These are phyloP conservation scores for Schrankia costaestrigalis DNA, from an alignment of 2,888 invertebrate genomes.

Conservation along the genomic window DNA sequence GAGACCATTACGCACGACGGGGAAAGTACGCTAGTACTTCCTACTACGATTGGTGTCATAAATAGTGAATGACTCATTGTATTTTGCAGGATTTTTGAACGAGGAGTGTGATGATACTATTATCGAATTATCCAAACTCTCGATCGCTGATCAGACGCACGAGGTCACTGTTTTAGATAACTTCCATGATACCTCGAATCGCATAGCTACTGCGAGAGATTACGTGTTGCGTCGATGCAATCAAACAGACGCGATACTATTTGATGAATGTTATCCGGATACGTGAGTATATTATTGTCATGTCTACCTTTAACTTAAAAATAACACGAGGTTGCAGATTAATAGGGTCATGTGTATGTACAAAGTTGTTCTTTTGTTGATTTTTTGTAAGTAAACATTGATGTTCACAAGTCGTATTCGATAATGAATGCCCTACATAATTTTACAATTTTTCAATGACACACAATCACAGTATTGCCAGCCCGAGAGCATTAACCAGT, in stretches of 20 bases:
- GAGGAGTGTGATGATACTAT: slow-evolving; percentile 81
- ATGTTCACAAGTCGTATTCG: no score
- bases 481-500: no score
- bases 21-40: slow-evolving; percentile 73
- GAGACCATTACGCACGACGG: slow-evolving; percentile 56
- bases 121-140: slow-evolving; percentile 76
- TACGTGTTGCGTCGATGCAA: slow-evolving; percentile 84
- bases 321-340: slow-evolving; percentile 19
- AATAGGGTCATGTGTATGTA: slow-evolving; percentile 46
- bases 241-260: slow-evolving; percentile 82
- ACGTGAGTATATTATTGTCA: slow-evolving; percentile 68
- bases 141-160: slow-evolving; percentile 69
- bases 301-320: slow-evolving; percentile 4
- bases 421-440: no score
- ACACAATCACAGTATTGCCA: no score
- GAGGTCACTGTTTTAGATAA: slow-evolving; percentile 70
- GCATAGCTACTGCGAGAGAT: slow-evolving; percentile 64
- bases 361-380: slow-evolving; percentile 40
- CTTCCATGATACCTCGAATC: slow-evolving; percentile 62
- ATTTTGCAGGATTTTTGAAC: slow-evolving; percentile 72
- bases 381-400: slow-evolving; percentile 12
- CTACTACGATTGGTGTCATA: slow-evolving; percentile 60
- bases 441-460: no score
- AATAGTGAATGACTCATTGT: slow-evolving; percentile 35
- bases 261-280: slow-evolving; percentile 84